These are phyloP conservation scores for Laupala kohalensis DNA, from an alignment of 1,140 invertebrate genomes.

Conservation along the genomic window DNA sequence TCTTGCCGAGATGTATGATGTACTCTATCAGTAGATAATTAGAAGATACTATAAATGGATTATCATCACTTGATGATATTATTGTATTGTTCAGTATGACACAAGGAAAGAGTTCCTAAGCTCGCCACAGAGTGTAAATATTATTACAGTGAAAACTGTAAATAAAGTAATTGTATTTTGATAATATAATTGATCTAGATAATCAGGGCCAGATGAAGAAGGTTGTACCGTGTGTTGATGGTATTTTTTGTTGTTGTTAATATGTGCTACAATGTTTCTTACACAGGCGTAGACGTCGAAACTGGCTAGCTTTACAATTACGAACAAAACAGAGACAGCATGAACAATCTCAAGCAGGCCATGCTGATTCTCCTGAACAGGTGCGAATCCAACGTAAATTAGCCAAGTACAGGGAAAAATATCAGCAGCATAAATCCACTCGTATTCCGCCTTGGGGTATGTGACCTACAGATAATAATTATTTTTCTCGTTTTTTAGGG, in stretches of 20 bases:
- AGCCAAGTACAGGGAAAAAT: constrained; percentile 60
- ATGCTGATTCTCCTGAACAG: constrained; percentile 27
- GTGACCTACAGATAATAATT: constrained; percentile 3
- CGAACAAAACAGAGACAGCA: constrained; percentile 55
- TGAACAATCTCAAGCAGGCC: constrained; percentile 32
- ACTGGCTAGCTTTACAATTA: constrained; percentile 78
- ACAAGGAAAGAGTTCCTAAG: too few species aligned
- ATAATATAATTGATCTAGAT: too few species aligned
- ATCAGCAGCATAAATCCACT: constrained; percentile 54
- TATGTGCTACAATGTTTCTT: neutral
- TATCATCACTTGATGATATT: too few species aligned
- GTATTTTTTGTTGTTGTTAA: neutral
- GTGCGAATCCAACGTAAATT: constrained; percentile 63
- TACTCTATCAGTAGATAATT: too few species aligned
- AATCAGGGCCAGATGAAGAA: too few species aligned
- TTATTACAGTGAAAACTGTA: too few species aligned
- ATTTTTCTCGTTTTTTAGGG: too few species aligned
- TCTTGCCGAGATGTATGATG: too few species aligned
- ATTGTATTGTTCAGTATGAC: too few species aligned
- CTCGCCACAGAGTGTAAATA: too few species aligned
- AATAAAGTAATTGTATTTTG: too few species aligned
- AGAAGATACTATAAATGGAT: too few species aligned
- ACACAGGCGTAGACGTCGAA: constrained; percentile 50
- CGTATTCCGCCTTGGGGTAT: constrained; percentile 75
- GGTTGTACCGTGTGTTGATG: neutral